A percentile compares a stretch with the other conserved stretches of the same genome.
phyloP scores from a whole-genome alignment of 2,113 vertebrate species.

The Neotoma lepida region DNA sequence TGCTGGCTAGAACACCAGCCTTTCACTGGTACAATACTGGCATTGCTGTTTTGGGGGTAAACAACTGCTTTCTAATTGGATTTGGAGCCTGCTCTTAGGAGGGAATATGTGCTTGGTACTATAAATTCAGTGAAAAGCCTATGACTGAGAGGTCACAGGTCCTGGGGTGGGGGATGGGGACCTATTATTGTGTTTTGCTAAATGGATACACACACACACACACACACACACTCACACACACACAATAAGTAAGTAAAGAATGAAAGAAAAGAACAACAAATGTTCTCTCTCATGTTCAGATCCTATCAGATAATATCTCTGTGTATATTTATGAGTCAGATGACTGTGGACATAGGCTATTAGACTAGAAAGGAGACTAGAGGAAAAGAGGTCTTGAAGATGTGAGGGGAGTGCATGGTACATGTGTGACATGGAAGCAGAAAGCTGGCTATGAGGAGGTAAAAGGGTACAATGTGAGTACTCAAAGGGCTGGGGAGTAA shows the following conservation, averaged over 20 bases:
- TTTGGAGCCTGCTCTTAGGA: background rate
- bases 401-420: background rate
- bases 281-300: background rate
- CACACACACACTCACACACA: background rate
- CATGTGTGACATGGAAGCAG: background rate
- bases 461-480: background rate
- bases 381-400: background rate
- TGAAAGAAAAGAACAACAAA: background rate
- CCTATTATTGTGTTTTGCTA: background rate
- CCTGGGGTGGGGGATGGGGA: background rate
- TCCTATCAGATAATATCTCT: too few species aligned
- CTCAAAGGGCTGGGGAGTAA: background rate
- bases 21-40: background rate
- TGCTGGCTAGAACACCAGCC: background rate
- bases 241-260: background rate
- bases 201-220: background rate
- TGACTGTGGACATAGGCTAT: background rate
- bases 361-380: background rate
- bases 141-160: background rate
- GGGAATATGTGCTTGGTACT: background rate
- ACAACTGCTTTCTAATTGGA: background rate
- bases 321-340: background rate
- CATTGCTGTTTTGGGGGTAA: background rate
- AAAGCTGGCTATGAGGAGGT: background rate
- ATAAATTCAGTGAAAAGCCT: background rate